Evolutionary conservation across 1,140 invertebrate genomes (phyloP), one percentile per base, ranked within the genome.

Genomic region (Brachionus angularis): DNA sequence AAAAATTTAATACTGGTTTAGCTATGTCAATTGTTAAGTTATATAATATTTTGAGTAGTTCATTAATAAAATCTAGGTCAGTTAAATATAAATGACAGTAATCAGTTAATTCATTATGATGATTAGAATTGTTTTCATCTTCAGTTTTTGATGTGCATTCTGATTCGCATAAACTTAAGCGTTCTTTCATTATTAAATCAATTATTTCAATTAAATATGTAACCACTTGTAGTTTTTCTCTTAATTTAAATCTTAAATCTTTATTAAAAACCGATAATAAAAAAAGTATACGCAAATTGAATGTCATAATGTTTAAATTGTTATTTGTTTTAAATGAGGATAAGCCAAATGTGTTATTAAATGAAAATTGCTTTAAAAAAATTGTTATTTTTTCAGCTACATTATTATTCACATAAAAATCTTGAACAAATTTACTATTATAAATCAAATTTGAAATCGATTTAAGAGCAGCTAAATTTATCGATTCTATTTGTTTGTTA

Each of bases 1-100:
- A 16, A 62, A 50, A 33, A 21, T 46, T 53, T 25, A 82, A 67
- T 47, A 78, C 78, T 47, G 78, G 77, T 74, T 79, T 80, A 42
- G 83, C 81, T 8, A 81, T 73, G 46, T 77, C 75, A 21, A 88
- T 84, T n/a, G 86, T 87, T 62, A 96, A 80, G 79, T 94, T 96
- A 78, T 94, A 96, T 71, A 95, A 83, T 12, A 88, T 86, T 83
- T 95, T 95, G 5, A 95, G 84, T 73, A 91, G 86, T 83, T 96
- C 91, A 80, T 87, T 89, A 25, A 85, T 82, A 42, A 93, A 81
- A 61, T 87, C 86, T 39, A 87, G 84, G 76, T 90, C 77, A 42
- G 44, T 14, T 44, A 5, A 34, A 10, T 36, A 34, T 8, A 52
- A 53, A 34, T 70, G 50, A 10, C 46, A 50, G 47, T 72, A 58